Evolutionary conservation across 1,140 invertebrate genomes (phyloP).

Genomic region (Drosophila paulistorum): DNA sequence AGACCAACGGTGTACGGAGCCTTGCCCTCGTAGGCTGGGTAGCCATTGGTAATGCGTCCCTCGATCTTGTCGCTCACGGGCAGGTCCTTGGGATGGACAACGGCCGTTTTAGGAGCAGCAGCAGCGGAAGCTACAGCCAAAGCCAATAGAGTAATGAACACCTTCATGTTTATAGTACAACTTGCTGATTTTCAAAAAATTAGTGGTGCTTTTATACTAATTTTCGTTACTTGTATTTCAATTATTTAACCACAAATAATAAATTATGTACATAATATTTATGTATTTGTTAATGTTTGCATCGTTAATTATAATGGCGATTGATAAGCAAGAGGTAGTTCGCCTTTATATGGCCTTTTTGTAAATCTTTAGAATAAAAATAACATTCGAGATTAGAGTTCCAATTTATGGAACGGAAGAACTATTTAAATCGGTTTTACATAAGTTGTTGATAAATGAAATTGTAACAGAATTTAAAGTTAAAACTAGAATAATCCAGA

Average conservation of each 20-base stretch:
- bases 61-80: slow-evolving; percentile 21
- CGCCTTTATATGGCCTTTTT: no score
- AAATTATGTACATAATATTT: neutral
- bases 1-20: slow-evolving; percentile 84
- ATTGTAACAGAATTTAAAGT: no score
- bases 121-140: neutral
- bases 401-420: no score
- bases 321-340: no score
- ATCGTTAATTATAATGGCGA: neutral
- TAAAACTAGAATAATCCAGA: no score
- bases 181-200: slow-evolving; percentile 2
- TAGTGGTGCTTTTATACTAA: slow-evolving; percentile 6
- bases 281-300: neutral
- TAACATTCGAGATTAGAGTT: no score
- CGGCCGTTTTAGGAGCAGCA: neutral
- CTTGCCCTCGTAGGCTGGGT: slow-evolving; percentile 74
- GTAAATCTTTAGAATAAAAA: no score
- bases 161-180: slow-evolving; percentile 11
- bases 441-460: no score
- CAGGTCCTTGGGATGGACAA: slow-evolving; percentile 1
- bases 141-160: neutral
- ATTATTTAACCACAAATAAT: neutral
- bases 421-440: no score
- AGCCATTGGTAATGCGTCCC: slow-evolving; percentile 64
- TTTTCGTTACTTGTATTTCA: neutral